A percentile compares a stretch with the other conserved stretches of the same genome.
phyloP scores from a whole-genome alignment of 2,888 invertebrate species.

The Cistogaster globosa region DNA sequence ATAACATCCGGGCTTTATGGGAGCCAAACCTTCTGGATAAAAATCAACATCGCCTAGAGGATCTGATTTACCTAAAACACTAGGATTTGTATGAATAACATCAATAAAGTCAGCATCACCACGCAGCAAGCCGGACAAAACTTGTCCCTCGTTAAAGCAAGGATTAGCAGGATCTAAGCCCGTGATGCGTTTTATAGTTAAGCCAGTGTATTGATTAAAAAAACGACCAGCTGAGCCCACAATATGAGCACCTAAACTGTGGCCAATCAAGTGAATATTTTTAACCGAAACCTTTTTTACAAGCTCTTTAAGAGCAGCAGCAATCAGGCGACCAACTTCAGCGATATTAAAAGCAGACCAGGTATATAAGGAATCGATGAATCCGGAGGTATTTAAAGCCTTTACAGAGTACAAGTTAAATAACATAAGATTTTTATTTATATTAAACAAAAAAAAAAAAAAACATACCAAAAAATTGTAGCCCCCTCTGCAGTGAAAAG shows the following conservation, averaged over 20 bases:
- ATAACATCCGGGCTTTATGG: conserved; percentile 75
- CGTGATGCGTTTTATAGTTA: conserved; percentile 76
- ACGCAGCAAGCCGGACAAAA: conserved; percentile 74
- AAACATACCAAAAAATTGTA: conserved; percentile 74
- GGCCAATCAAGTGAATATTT: conserved; percentile 67
- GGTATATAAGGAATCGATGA: conserved; percentile 79
- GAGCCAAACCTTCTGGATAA: conserved; percentile 75
- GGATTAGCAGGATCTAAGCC: conserved; percentile 81
- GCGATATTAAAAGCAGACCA: conserved; percentile 82
- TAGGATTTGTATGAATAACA: conserved; percentile 78
- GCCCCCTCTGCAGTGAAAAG: conserved; percentile 77
- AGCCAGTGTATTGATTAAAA: conserved; percentile 74
- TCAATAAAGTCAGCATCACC: conserved; percentile 79
- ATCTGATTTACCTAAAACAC: conserved; percentile 75
- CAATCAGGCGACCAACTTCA: conserved; percentile 75
- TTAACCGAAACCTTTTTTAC: conserved; percentile 71
- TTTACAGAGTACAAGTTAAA: conserved; percentile 46
- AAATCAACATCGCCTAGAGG: conserved; percentile 78
- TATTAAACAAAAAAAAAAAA: neutral
- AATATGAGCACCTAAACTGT: conserved; percentile 79
- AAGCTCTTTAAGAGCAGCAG: conserved; percentile 73
- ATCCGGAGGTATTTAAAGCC: conserved; percentile 79
- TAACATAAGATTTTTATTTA: neutral
- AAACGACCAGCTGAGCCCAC: conserved; percentile 76
- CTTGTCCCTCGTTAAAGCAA: conserved; percentile 78